phyloP scores from a whole-genome alignment of 2,113 vertebrate genomes.

The Cranoglanis bouderius region DNA sequence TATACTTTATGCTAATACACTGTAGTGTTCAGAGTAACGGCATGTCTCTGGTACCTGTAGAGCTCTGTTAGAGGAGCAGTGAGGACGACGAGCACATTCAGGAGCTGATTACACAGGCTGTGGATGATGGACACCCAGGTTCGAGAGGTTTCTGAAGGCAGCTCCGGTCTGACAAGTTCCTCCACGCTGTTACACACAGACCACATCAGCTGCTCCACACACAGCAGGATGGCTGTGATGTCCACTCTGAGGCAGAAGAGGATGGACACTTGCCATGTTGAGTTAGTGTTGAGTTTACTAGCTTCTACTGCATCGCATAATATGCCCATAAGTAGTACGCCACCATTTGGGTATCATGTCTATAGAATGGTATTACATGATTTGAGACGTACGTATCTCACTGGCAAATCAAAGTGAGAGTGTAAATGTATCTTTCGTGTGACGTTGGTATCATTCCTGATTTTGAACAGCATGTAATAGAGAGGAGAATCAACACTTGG shows the following conservation, averaged over 20 bases:
- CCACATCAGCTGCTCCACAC: constrained; percentile 87
- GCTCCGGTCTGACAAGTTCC: constrained; percentile 71
- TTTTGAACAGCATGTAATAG: not conserved
- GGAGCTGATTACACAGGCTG: constrained; percentile 83
- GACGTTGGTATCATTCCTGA: not conserved
- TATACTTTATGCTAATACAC: not conserved
- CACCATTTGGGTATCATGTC: not conserved
- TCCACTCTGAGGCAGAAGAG: constrained; percentile 75
- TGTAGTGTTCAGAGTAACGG: not conserved
- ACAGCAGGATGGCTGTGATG: constrained; percentile 84
- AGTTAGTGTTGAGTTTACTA: not conserved
- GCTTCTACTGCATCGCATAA: not conserved
- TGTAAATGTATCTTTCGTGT: not conserved
- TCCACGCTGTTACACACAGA: constrained; percentile 79
- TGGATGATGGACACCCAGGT: constrained; percentile 82
- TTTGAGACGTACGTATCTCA: not conserved
- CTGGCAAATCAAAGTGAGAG: not conserved
- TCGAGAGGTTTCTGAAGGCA: constrained; percentile 59
- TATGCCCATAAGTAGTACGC: not conserved
- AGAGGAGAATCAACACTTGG: not conserved
- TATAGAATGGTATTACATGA: not conserved
- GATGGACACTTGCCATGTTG: not conserved
- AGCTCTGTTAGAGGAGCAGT: constrained; percentile 82
- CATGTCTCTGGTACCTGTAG: constrained; percentile 69
- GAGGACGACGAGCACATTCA: constrained; percentile 79